Base-by-base conservation (phyloP, 2,113 vertebrate species). In the Pteronura brasiliensis region DNA sequence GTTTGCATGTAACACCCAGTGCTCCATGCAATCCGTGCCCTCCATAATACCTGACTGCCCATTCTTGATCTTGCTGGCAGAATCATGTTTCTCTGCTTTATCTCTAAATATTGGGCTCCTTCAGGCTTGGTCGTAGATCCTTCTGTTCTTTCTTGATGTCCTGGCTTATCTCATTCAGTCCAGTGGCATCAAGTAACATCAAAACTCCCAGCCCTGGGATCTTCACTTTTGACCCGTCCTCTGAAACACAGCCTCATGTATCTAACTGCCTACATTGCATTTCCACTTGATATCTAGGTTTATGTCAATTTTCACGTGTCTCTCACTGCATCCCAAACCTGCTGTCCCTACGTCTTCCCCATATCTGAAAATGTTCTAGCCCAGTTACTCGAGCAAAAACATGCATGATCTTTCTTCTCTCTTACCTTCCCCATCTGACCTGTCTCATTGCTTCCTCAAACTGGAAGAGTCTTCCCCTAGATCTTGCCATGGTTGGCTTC, bases 161-260 rank as follows among this genome's bases (percentile, higher is more conserved):
- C 3, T 61, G 21, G 1, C 0, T 29, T 34, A 80, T 61, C 21
- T 65, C n/a, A 34, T 25, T 23, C 6, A 74, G 20, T 4, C 6
- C 13, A 8, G 3, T 0, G 52, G 6, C 3, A 65, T 14, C 20
- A 15, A n/a, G 3, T 65, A 81, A 42, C 12, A 94, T 44, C 20
- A 65, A 0, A 3, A 69, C 6, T 31, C 5, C 15, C 65, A 47
- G 15, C 13, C 4, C 7, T 1, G 1, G 1, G 10, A 7, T 47
- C 31, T 83, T 34, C 36, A 69, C 9, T 42, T 42, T 44, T 15
- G 29, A 69, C 0, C 12, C 2, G 5, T 90, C 52, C 44, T 94
- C 47, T 31, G 27, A 88, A 83, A 49, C 25, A 14, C 8, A 86
- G 9, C 9, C 1, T 13, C 36, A 20, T 10, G 0, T 6, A 76